Base-by-base conservation (phyloP, 2,113 vertebrate species). In the Sander lucioperca region DNA sequence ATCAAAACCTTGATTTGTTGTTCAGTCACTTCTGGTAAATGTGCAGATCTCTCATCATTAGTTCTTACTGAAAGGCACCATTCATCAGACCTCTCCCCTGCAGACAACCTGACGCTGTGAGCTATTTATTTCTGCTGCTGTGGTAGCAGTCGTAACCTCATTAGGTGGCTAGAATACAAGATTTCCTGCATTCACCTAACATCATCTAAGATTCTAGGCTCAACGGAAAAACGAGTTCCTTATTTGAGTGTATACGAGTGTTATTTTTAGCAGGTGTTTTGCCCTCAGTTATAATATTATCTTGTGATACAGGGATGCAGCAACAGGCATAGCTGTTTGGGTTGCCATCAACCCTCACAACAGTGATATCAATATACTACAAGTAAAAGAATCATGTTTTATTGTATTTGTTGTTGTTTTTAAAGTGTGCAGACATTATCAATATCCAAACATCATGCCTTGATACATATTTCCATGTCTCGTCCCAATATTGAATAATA, bases 81-180 rank as follows among this genome's bases (percentile, higher is more conserved):
- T 45, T 43, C 8, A 2, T 8, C 69, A 51, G 18, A 51, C 25
- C 14, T 21, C 7, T 18, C 21, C 21, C 47, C 65, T 47, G 27
- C 54, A 78, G 58, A 53, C 23, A 9, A 47, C 45, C 39, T 16
- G 25, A 66, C 2, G 4, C 56, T 43, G 39, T 47, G 70, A 51
- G 18, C 4, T 19, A 51, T 43, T 57, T 19, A 23, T 48, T 68
- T 33, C 47, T 53, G 57, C 50, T n/a, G 65, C 51, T 25, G 25
- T 43, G 25, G 67, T 10, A 33, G 21, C 56, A 66, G 36, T 68
- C 53, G 9, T 74, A 78, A 84, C 84, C 82, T 63, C 67, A 21
- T 74, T 68, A 15, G 16, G 58, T 74, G 68, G 82, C 45, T 0
- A 33, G 30, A 27, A 54, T 77, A 68, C 63, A 87, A 57, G 51